Base-by-base conservation (phyloP, 2,888 invertebrate genomes). In the Pterostichus niger region DNA sequence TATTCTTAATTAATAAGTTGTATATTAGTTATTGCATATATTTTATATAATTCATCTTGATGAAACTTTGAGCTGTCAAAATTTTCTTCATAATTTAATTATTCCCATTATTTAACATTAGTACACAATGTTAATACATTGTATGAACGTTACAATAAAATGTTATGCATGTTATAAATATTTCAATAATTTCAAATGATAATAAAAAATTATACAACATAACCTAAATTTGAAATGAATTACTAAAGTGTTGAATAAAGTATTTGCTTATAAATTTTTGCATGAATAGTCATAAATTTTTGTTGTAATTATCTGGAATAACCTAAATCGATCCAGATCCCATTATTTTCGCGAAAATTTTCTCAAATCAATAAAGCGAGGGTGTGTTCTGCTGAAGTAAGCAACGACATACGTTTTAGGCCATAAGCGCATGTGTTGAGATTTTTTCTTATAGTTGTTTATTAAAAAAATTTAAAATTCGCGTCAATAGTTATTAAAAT, bases 271-370 rank as follows among this genome's bases (percentile, higher is more conserved):
- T 46, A 71, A 0, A 44, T 7, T 40, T 40, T 7, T 49, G 46
- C 24, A 49, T 59, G 52, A 40, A 9, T 17, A 5, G 2, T 31
- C 13, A 64, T 71, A 46, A 13, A 24, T 40, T 40, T 15, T 15
- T 6, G 13, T 17, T 24, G 9, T 31, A 6, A 13, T 31, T n/a
- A 73, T 52, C 31, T 31, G 54, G 71, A 40, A 56, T 73, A 81
- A 40, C 52, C 81, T 11, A 31, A 82, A 82, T 82, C 82, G 82
- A 82, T 82, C 24, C 59, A 46, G 59, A 40, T 75, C 46, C 7
- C 31, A 82, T 73, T 73, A 82, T 82, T 82, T 82, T 82, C 75
- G 82, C 82, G 59, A 82, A 82, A 40, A 82, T 75, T 73, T 82
- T 75, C 82, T 49, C 31, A 40, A 82, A 82, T 82, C 82, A 82